A percentile compares a stretch with the other conserved stretches of the same genome.
phyloP scores from a whole-genome alignment of 2,888 invertebrate species.

The Cephalotes varians region DNA sequence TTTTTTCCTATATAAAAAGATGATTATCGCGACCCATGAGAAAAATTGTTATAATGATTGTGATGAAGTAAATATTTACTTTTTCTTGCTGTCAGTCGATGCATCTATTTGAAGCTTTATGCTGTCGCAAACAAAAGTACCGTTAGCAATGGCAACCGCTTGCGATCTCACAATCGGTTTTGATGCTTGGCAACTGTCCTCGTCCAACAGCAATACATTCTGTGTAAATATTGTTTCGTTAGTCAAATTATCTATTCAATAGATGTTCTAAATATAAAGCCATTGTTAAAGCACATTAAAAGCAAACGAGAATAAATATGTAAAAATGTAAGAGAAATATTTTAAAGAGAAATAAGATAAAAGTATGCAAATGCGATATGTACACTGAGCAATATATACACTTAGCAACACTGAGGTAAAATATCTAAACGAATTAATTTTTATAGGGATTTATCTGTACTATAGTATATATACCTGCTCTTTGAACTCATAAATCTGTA shows the following conservation, averaged over 20 bases:
- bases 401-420: background rate
- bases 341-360: background rate
- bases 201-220: constrained; percentile 85
- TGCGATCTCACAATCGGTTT: constrained; percentile 86
- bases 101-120: constrained; percentile 43
- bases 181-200: constrained; percentile 84
- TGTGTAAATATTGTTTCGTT: constrained; percentile 71
- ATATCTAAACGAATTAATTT: background rate
- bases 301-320: background rate
- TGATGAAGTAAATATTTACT: constrained; percentile 59
- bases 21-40: background rate
- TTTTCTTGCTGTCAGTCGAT: constrained; percentile 43
- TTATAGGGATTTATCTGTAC: background rate
- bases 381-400: too few species aligned
- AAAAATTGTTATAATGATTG: background rate
- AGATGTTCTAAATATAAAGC: background rate
- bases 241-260: constrained; percentile 1
- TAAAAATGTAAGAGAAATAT: background rate
- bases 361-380: too few species aligned
- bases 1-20: constrained; percentile 22
- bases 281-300: constrained; percentile 11
- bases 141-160: constrained; percentile 86
- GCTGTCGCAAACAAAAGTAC: constrained; percentile 85
- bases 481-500: background rate
- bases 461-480: background rate